A percentile compares a stretch with the other conserved stretches of the same genome.
Conservation (phyloP, 1,140 invertebrate species). For the Drosophila bifasciata region DNA sequence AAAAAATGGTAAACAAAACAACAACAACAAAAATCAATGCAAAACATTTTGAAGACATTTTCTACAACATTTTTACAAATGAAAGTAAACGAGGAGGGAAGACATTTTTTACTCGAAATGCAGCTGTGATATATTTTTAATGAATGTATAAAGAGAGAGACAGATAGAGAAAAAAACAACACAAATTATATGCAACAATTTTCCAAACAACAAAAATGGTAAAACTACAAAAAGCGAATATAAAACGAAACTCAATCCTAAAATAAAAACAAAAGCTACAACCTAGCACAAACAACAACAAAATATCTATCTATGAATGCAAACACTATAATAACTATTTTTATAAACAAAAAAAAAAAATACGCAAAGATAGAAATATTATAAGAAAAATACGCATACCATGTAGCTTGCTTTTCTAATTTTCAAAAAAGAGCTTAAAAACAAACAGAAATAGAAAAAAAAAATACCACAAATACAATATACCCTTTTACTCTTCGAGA, state of each 20-base stretch:
- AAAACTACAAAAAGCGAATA: constrained; percentile 11
- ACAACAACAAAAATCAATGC: not conserved
- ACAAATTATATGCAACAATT: constrained; percentile 42
- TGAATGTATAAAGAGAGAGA: constrained; percentile 54
- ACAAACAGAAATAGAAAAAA: too few relatives aligned
- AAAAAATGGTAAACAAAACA: constrained; percentile 22
- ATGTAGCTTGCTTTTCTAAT: not conserved
- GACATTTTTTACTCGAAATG: constrained; percentile 70
- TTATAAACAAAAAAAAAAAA: constrained; percentile 36
- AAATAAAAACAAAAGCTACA: constrained; percentile 38
- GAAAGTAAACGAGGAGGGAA: constrained; percentile 28
- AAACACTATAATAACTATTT: constrained; percentile 55
- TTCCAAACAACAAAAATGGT: constrained; percentile 28
- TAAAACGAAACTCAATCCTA: constrained; percentile 36
- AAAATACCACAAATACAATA: not conserved
- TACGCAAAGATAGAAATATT: constrained; percentile 7
- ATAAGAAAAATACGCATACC: constrained; percentile 1
- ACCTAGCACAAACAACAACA: constrained; percentile 38
- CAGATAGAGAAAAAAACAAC: constrained; percentile 7
- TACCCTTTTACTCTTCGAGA: too few relatives aligned
- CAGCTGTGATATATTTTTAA: constrained; percentile 80
- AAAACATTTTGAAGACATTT: constrained; percentile 61
- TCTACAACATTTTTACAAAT: constrained; percentile 70
- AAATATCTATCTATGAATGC: constrained; percentile 38
- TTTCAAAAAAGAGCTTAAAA: constrained; percentile 7